Evolutionary conservation across 1,140 invertebrate species (phyloP).

Genomic region (Calephelis virginiensis): DNA sequence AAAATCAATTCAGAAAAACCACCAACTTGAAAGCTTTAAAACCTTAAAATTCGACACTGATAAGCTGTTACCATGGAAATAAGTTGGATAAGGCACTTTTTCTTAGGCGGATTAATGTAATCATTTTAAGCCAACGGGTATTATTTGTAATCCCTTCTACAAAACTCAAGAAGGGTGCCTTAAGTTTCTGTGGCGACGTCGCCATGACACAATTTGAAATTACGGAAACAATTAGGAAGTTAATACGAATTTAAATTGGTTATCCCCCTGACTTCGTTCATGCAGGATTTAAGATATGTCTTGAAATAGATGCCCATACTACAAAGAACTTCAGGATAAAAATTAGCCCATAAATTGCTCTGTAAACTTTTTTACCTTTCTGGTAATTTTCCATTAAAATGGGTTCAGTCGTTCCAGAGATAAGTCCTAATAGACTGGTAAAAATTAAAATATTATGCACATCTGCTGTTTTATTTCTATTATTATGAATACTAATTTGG

Average conservation of each 20-base stretch:
- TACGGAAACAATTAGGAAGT: neutral
- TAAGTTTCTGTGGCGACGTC: neutral
- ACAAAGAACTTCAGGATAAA: too few species aligned
- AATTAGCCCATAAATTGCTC: too few species aligned
- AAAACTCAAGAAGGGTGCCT: neutral
- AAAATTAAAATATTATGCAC: too few species aligned
- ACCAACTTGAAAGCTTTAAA: too few species aligned
- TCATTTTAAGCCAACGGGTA: neutral
- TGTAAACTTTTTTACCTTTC: too few species aligned
- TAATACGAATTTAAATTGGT: neutral
- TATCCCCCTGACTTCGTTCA: neutral
- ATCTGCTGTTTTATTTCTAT: too few species aligned
- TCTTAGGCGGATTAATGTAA: neutral
- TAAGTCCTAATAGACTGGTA: too few species aligned
- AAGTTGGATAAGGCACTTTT: neutral
- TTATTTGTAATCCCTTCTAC: neutral
- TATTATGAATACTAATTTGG: too few species aligned
- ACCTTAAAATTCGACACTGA: neutral
- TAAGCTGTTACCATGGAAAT: neutral
- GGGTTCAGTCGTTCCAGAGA: too few species aligned
- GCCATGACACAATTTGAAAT: neutral
- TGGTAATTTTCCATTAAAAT: too few species aligned
- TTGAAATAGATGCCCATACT: neutral
- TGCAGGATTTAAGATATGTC: neutral
- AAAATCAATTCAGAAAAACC: too few species aligned